Evolutionary conservation across 1,140 invertebrate genomes (phyloP).

Genomic region (Brachionus angularis): DNA sequence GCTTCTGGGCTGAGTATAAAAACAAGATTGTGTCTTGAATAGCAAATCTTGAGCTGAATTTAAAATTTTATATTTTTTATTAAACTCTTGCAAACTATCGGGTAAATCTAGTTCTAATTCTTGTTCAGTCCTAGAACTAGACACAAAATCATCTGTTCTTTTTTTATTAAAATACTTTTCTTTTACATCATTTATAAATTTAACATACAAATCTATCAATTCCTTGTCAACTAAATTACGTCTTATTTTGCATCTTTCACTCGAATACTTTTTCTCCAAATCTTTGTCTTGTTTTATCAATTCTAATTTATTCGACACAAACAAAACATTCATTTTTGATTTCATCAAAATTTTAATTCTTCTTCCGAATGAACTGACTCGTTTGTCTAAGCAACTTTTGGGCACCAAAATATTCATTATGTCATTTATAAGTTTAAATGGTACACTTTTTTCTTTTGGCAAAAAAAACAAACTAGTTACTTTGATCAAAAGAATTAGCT

Average conservation of each 20-base stretch:
- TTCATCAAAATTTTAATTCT: conserved; percentile 42
- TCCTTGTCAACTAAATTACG: conserved; percentile 21
- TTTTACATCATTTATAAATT: conserved; percentile 25
- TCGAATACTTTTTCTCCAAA: conserved; percentile 14
- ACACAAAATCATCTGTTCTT: too few relatives aligned
- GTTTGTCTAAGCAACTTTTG: background rate
- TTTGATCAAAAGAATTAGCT: conserved; percentile 29
- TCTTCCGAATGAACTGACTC: conserved; percentile 16
- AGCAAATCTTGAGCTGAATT: conserved; percentile 10
- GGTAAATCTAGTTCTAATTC: background rate
- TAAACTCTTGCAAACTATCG: conserved; percentile 5
- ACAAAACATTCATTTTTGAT: conserved; percentile 18
- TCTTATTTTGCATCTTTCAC: background rate
- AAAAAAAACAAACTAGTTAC: conserved; percentile 13
- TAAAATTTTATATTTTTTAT: conserved; percentile 29
- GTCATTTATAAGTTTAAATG: conserved; percentile 22
- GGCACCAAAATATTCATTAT: conserved; percentile 23
- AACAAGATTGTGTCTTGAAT: background rate
- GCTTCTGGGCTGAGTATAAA: conserved; percentile 17
- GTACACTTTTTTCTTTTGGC: conserved; percentile 37
- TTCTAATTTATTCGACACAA: conserved; percentile 27
- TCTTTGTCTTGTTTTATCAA: conserved; percentile 16
- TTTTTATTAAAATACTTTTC: too few relatives aligned
- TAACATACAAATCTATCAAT: conserved; percentile 8
- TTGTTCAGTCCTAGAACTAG: background rate